A percentile compares a stretch with the other conserved stretches of the same genome.
Evolutionary conservation across 2,888 invertebrate genomes (phyloP).

Genomic region (Achlya flavicornis): DNA sequence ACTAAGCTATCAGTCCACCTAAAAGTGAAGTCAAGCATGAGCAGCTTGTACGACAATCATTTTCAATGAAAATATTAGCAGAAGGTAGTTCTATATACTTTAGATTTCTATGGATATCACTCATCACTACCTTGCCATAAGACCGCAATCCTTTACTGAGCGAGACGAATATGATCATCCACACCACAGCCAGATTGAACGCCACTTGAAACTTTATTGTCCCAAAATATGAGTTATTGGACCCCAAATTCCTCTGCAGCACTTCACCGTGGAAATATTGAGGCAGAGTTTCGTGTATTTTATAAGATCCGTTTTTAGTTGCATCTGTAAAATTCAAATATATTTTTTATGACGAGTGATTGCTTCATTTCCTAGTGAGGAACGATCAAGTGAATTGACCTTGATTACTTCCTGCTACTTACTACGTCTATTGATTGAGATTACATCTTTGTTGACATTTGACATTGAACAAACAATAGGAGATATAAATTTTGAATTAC

Average conservation of each 20-base stretch:
- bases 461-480: slow-evolving; percentile 43
- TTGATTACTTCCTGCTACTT: slow-evolving; percentile 23
- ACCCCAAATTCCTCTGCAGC: slow-evolving; percentile 83
- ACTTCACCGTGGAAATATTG: slow-evolving; percentile 94
- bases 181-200: slow-evolving; percentile 94
- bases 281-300: slow-evolving; percentile 88
- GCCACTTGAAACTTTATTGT: slow-evolving; percentile 93
- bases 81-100: background rate
- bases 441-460: slow-evolving; percentile 27
- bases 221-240: slow-evolving; percentile 76
- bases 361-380: slow-evolving; percentile 37
- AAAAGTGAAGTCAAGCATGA: no score
- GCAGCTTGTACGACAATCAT: background rate
- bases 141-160: slow-evolving; percentile 94
- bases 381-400: slow-evolving; percentile 45
- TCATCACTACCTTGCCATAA: slow-evolving; percentile 88
- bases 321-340: slow-evolving; percentile 49
- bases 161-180: slow-evolving; percentile 94
- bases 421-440: slow-evolving; percentile 35
- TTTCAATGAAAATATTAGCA: background rate
- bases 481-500: slow-evolving; percentile 51
- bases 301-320: slow-evolving; percentile 61
- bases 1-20: no score
- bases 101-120: slow-evolving; percentile 11
- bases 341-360: slow-evolving; percentile 20